Conservation (phyloP, 2,797 vertebrate species). For the Enteromius unitaeniatus region DNA sequence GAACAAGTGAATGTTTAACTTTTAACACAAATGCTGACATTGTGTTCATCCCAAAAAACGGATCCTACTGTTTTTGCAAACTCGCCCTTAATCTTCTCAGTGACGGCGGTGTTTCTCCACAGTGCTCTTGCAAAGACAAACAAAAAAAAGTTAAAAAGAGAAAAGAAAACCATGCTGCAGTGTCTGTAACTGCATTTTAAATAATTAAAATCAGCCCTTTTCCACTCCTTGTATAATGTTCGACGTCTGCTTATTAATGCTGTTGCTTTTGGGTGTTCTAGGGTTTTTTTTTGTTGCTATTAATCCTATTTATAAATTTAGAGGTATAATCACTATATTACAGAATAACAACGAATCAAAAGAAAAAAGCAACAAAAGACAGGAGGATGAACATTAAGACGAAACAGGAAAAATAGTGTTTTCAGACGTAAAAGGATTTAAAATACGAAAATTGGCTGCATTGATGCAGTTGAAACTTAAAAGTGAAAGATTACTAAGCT, state of each 20-base stretch:
- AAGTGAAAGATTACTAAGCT: not conserved
- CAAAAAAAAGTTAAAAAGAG: slow-evolving; percentile 43
- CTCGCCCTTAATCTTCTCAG: slow-evolving; percentile 5
- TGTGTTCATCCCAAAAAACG: slow-evolving; percentile 33
- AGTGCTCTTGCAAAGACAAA: slow-evolving; percentile 58
- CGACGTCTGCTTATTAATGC: slow-evolving; percentile 19
- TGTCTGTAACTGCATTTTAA: slow-evolving; percentile 72
- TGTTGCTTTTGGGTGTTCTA: not conserved
- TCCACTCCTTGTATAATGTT: slow-evolving; percentile 64
- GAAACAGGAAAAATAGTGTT: not conserved
- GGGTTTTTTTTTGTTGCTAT: not conserved
- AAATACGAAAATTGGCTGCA: not conserved
- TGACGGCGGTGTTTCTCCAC: slow-evolving; percentile 58
- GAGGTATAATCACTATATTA: not conserved
- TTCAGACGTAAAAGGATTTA: not conserved
- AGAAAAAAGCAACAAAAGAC: not conserved
- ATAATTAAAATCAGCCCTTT: slow-evolving; percentile 78
- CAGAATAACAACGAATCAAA: not conserved
- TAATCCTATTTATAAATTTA: not conserved
- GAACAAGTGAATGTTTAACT: slow-evolving; percentile 54
- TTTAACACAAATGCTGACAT: slow-evolving; percentile 48
- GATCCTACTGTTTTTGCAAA: slow-evolving; percentile 34
- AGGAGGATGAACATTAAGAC: not conserved
- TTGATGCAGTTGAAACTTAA: not conserved
- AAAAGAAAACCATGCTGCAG: slow-evolving; percentile 67